Base-by-base conservation (phyloP, 2,797 vertebrate genomes). In the Rhinichthys osculus region DNA sequence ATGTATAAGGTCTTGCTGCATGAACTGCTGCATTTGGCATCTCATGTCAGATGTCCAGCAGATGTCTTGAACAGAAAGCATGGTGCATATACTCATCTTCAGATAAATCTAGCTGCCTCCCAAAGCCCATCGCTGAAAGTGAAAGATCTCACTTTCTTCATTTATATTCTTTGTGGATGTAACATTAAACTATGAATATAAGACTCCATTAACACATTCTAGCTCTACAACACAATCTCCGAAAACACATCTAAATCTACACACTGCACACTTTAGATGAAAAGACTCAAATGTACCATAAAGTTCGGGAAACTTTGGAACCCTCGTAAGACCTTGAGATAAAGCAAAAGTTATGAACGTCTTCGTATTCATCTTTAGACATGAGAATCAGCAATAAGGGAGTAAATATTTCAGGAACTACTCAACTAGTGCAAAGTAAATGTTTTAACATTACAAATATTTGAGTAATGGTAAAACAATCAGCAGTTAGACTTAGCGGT, bases 291-390 rank as follows among this genome's bases (percentile, higher is more conserved):
- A 91, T 91, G 92, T 95, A 95, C 94, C 95, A 21, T 93, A 90
- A 72, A 95, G 92, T 81, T 93, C 93, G 33, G 94, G 93, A 93
- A 95, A 93, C 90, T 91, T 95, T 11, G 93, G 93, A 80, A 94
- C 93, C 86, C 82, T 92, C 2, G 93, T 91, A 85, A 95, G 94
- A 94, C 95, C 94, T 95, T 92, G 27, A 84, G 82, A 85, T 33
- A 78, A 91, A 33, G 88, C 33, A 91, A 17, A 92, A 57, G 13
- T 81, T 72, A 79, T 70, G 40, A 47, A 5, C 21, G 3, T n/a
- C 74, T 54, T 52, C 14, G 1, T 30, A 73, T 44, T 71, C 70
- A 44, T 33, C 47, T 57, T 57, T 8, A 70, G 52, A 42, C 23
- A 59, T 27, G 57, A 27, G 52, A 59, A 52, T 19, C 10, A 76